A percentile compares a stretch with the other conserved stretches of the same genome.
These are phyloP conservation scores for Harlomillsia oculata DNA, from an alignment of 1,140 invertebrate species.

Conservation along the genomic window DNA sequence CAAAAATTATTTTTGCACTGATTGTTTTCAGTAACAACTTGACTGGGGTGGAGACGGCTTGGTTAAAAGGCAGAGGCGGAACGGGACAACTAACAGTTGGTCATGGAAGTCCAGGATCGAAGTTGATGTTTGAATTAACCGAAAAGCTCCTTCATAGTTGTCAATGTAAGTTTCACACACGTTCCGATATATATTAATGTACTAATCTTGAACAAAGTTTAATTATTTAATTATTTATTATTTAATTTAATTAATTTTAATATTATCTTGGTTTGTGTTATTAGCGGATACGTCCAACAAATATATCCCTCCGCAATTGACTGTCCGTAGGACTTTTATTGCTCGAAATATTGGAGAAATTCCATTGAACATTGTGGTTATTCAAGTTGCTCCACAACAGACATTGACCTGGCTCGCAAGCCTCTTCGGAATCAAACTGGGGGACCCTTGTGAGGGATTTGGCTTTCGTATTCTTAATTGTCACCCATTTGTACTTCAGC, in stretches of 20 bases:
- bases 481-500: constrained; percentile 62
- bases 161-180: constrained; percentile 49
- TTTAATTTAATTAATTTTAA: constrained; percentile 22
- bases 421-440: constrained; percentile 59
- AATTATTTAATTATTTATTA: constrained; percentile 2
- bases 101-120: constrained; percentile 70
- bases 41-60: constrained; percentile 77
- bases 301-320: constrained; percentile 55
- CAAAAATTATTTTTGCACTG: constrained; percentile 26
- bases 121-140: constrained; percentile 69
- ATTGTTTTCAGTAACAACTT: constrained; percentile 71
- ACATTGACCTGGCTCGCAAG: constrained; percentile 24
- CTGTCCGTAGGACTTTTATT: constrained; percentile 73
- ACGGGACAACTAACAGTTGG: constrained; percentile 79
- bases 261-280: constrained; percentile 30
- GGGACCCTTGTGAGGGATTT: constrained; percentile 67
- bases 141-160: constrained; percentile 76
- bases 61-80: constrained; percentile 70
- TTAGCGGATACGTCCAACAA: constrained; percentile 46
- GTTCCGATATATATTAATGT: background rate
- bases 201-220: background rate
- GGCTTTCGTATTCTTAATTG: constrained; percentile 81
- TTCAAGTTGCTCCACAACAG: constrained; percentile 33
- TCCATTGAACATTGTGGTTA: constrained; percentile 49
- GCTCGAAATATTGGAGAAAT: constrained; percentile 79